phyloP scores from a whole-genome alignment of 2,797 vertebrate species.

The Picus viridis region DNA sequence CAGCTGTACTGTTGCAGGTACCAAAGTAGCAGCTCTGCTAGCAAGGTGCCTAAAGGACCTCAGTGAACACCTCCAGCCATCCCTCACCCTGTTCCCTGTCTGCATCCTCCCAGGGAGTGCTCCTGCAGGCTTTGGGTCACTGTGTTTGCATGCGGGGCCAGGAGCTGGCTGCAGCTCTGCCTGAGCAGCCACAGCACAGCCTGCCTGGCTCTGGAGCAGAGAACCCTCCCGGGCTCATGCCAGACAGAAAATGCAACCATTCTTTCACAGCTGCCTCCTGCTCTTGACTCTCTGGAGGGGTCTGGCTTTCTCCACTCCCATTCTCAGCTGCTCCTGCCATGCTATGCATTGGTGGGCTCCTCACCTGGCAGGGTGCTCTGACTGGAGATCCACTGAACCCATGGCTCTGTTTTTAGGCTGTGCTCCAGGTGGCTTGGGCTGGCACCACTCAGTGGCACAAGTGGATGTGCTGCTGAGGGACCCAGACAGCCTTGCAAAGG shows the following conservation, averaged over 20 bases:
- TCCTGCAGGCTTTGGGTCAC: background rate
- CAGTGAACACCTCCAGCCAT: background rate
- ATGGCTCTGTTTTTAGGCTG: slow-evolving; percentile 1
- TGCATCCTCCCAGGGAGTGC: background rate
- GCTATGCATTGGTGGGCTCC: background rate
- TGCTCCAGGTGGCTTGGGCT: background rate
- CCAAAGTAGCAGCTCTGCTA: background rate
- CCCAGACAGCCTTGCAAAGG: background rate
- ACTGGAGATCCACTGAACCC: background rate
- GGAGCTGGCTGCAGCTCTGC: background rate
- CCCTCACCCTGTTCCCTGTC: background rate
- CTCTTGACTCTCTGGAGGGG: background rate
- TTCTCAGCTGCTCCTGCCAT: background rate
- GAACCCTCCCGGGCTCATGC: background rate
- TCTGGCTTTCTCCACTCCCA: background rate
- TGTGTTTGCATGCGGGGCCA: slow-evolving; percentile 13
- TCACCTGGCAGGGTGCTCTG: background rate
- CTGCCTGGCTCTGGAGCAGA: background rate
- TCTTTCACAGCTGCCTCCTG: background rate
- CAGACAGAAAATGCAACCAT: background rate
- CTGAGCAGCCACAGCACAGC: no score
- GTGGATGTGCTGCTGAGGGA: background rate
- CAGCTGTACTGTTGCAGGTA: background rate
- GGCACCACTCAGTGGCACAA: background rate
- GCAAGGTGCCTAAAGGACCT: background rate